Conservation (phyloP, 2,113 vertebrate genomes). For the Piaya cayana region DNA sequence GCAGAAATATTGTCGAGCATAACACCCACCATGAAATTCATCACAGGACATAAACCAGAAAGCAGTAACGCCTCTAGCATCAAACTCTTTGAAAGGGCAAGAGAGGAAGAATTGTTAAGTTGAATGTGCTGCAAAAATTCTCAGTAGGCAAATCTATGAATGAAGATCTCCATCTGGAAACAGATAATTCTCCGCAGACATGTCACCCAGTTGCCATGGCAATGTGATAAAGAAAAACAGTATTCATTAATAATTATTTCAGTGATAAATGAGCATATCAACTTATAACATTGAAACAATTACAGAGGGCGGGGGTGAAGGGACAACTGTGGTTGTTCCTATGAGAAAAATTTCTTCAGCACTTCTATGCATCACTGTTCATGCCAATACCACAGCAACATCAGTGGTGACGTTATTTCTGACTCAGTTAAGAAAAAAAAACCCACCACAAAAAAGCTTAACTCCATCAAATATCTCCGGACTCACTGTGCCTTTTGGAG, state of each 20-base stretch:
- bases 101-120: conserved; percentile 3
- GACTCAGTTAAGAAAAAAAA: background rate
- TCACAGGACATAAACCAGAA: background rate
- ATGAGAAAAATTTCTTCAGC: background rate
- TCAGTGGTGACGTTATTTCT: background rate
- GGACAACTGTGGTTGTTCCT: background rate
- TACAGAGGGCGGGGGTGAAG: background rate
- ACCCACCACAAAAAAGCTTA: background rate
- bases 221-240: conserved; percentile 12
- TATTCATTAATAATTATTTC: conserved; percentile 40
- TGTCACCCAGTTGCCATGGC: conserved; percentile 52
- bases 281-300: conserved; percentile 23
- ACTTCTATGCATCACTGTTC: background rate
- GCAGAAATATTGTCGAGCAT: background rate
- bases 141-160: conserved; percentile 57
- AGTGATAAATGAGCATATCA: conserved; percentile 19
- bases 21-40: background rate
- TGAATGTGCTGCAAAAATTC: conserved; percentile 21
- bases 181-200: conserved; percentile 53
- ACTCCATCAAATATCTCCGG: background rate
- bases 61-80: background rate
- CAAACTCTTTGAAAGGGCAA: background rate
- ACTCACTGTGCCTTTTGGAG: background rate
- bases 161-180: conserved; percentile 72
- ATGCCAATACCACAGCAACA: background rate